Evolutionary conservation across 2,797 vertebrate genomes (phyloP), one percentile per base, ranked within the genome.

Genomic region (Astyanax mexicanus): DNA sequence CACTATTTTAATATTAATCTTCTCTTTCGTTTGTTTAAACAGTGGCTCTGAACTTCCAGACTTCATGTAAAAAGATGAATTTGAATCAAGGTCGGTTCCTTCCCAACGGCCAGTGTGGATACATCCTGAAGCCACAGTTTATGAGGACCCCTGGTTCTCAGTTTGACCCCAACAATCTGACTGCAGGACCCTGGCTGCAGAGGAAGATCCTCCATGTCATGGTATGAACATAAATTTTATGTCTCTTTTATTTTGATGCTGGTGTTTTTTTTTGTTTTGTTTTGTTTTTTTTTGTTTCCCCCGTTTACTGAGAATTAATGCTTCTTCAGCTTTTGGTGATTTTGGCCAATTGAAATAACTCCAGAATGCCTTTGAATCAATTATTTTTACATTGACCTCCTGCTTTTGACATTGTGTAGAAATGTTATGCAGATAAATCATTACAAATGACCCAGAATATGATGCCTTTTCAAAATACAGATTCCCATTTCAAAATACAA

Each of bases 11-110:
- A 23, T 27, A 40, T 65, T 6, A 68, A 37, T 32, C 15, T 23
- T 23, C 6, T 4, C 49, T 69, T 32, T 23, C 8, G 71, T 74
- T 37, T 85, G 40, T 23, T 57, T 58, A 79, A 83, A 35, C 74
- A 99, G 98, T 99, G 93, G 96, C 97, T 10, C 81, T 99, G 67
- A 99, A 99, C 89, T 99, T 99, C 91, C 98, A 99, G 92, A 97
- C 96, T 1, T 90, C 91, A 4, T 88, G 91, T 70, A 89, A 93
- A 58, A 95, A 97, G 89, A 98, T 99, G 97, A 94, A 99, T 21
- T 27, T 99, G 54, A 96, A 99, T 86, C 97, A 98, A 86, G 97
- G 96, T 4, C 90, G 87, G 3, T 99, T 99, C 88, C 88, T 92
- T 80, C 92, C 94, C 60, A 99, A 99, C 0, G 95, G 94, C 2